These are phyloP conservation scores for Pseudopleuronectes americanus DNA, from an alignment of 2,797 vertebrate species.

Conservation along the genomic window DNA sequence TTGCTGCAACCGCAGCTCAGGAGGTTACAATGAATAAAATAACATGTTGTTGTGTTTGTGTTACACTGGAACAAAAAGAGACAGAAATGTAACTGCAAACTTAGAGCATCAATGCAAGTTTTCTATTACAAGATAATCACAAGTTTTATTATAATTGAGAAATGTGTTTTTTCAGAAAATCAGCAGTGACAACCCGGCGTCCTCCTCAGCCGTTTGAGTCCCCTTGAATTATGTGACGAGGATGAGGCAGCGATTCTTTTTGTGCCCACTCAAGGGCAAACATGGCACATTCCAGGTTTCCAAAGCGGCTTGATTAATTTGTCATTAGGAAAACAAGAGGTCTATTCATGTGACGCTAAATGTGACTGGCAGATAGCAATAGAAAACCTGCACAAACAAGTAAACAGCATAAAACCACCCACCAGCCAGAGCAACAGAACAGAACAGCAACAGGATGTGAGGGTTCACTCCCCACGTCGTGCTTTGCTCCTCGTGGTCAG, in stretches of 20 bases:
- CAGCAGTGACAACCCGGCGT: not conserved
- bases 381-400: too few species aligned
- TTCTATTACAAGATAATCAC: too few species aligned
- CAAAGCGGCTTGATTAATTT: not conserved
- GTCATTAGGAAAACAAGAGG: not conserved
- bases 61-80: not conserved
- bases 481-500: too few species aligned
- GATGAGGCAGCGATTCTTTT: not conserved
- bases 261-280: not conserved
- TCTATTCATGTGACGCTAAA: constrained; percentile 7
- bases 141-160: not conserved
- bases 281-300: not conserved
- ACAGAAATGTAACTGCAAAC: not conserved
- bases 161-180: not conserved
- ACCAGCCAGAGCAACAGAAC: not conserved
- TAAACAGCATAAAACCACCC: not conserved
- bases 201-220: not conserved
- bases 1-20: not conserved
- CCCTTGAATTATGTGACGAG: constrained; percentile 4
- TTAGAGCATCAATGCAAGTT: too few species aligned
- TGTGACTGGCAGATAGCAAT: not conserved
- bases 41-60: not conserved
- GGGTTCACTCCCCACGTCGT: too few species aligned
- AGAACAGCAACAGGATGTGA: not conserved
- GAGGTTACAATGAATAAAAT: not conserved